These are phyloP conservation scores for Drosophila gunungcola DNA, from an alignment of 1,140 invertebrate species.

Conservation along the genomic window DNA sequence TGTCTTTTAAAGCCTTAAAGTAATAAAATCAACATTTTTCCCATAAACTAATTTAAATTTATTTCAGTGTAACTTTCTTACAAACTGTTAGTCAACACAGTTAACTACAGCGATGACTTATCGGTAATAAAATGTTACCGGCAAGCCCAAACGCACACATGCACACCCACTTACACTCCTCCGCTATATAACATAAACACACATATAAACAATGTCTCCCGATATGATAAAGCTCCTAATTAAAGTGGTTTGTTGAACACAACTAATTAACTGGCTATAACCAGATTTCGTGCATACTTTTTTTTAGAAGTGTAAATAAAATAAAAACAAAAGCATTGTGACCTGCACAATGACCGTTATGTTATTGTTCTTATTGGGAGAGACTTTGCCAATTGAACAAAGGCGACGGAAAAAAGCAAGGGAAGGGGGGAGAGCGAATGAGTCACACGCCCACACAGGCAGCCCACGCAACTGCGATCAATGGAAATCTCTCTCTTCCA, in stretches of 20 bases:
- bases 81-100: neutral
- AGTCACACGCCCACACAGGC: slow-evolving; percentile 50
- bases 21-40: no score
- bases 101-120: slow-evolving; percentile 34
- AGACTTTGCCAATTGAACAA: slow-evolving; percentile 57
- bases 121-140: slow-evolving; percentile 29
- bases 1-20: no score
- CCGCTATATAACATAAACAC: slow-evolving; percentile 1
- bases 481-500: slow-evolving; percentile 64
- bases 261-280: slow-evolving; percentile 56
- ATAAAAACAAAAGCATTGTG: slow-evolving; percentile 25
- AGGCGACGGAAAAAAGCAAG: slow-evolving; percentile 25
- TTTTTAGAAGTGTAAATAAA: slow-evolving; percentile 38
- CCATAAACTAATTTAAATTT: no score
- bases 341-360: slow-evolving; percentile 64
- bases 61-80: slow-evolving; percentile 3
- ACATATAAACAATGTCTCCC: neutral
- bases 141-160: slow-evolving; percentile 37
- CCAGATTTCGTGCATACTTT: slow-evolving; percentile 15
- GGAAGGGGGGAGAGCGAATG: slow-evolving; percentile 38
- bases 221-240: slow-evolving; percentile 38
- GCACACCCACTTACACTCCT: slow-evolving; percentile 15
- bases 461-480: slow-evolving; percentile 62
- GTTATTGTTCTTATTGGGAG: slow-evolving; percentile 60
- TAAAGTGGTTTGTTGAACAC: slow-evolving; percentile 43